Conservation (phyloP, 2,113 vertebrate genomes). For the Meles meles region DNA sequence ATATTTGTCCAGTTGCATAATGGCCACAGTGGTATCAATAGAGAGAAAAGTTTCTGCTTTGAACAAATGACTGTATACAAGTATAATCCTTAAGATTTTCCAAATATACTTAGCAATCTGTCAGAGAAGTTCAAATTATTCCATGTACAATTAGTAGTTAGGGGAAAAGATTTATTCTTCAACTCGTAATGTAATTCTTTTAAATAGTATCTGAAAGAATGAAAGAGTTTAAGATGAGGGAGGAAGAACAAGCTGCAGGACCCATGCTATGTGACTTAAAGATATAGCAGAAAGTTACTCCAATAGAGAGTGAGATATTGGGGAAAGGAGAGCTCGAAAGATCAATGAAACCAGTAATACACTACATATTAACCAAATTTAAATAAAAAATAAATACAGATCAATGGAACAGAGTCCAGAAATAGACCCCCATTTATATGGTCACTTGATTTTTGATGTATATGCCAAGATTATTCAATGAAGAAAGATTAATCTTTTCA, state of each 20-base stretch:
- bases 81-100: background rate
- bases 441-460: background rate
- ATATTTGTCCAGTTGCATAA: background rate
- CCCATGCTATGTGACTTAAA: background rate
- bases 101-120: background rate
- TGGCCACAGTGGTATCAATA: background rate
- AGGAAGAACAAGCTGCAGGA: background rate
- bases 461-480: background rate
- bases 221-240: background rate
- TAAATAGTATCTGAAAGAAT: conserved; percentile 12
- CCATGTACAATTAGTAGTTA: background rate
- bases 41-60: background rate
- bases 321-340: background rate
- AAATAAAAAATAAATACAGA: background rate
- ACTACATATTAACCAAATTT: background rate
- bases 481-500: background rate
- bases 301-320: background rate
- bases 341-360: background rate
- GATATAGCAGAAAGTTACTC: background rate
- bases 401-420: background rate
- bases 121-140: background rate
- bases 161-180: background rate
- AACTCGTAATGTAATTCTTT: background rate
- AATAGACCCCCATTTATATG: background rate
- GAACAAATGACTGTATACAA: background rate